These are phyloP conservation scores for Ectobius pallidus DNA, from an alignment of 2,888 invertebrate genomes.

Conservation along the genomic window DNA sequence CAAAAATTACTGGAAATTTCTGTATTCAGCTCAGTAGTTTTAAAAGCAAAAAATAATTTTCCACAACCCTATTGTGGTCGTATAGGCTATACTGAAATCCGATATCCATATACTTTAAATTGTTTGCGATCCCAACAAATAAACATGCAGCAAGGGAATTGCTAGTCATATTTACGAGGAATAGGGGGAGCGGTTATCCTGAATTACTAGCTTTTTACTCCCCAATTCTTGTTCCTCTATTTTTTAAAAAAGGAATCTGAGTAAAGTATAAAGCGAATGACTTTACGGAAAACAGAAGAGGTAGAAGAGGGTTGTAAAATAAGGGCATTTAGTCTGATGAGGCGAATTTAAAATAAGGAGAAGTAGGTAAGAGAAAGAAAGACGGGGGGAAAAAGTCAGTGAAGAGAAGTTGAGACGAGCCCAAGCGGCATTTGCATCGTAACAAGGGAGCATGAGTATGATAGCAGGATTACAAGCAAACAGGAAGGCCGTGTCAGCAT, in stretches of 20 bases:
- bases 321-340: slow-evolving; percentile 43
- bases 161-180: slow-evolving; percentile 5
- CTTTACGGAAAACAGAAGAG: slow-evolving; percentile 26
- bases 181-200: background rate
- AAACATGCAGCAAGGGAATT: background rate
- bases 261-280: slow-evolving; percentile 31
- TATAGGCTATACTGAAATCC: too few relatives aligned
- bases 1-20: too few relatives aligned
- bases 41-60: too few relatives aligned
- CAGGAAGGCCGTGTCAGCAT: too few relatives aligned
- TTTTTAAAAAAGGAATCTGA: slow-evolving; percentile 25
- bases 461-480: slow-evolving; percentile 28
- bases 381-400: background rate
- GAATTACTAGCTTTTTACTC: background rate
- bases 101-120: too few relatives aligned
- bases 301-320: slow-evolving; percentile 40
- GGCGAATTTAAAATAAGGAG: slow-evolving; percentile 38
- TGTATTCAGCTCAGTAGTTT: too few relatives aligned
- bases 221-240: background rate
- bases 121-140: too few relatives aligned
- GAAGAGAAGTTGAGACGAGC: slow-evolving; percentile 10
- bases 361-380: slow-evolving; percentile 10
- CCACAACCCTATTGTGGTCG: too few relatives aligned
- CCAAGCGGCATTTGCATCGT: slow-evolving; percentile 41
- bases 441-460: slow-evolving; percentile 38